Conservation (phyloP, 2,888 invertebrate species). For the Gastrophysa polygoni region DNA sequence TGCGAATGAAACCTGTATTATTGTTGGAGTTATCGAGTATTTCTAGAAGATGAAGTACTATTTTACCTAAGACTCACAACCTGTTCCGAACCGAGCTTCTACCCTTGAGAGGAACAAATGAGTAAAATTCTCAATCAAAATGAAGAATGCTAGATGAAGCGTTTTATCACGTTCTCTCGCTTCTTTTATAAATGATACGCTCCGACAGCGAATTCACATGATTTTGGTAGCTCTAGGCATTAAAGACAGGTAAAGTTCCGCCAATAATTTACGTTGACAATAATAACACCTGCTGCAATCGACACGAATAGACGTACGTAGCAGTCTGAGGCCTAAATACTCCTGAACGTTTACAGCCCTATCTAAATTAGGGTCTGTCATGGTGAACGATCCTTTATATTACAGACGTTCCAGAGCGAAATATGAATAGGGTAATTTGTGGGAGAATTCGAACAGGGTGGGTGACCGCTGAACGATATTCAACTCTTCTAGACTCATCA, state of each 20-base stretch:
- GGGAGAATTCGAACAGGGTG: no score
- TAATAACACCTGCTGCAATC: constrained; percentile 59
- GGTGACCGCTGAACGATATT: no score
- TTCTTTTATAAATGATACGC: background rate
- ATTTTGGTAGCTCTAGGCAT: constrained; percentile 51
- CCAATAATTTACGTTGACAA: constrained; percentile 58
- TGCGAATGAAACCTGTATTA: no score
- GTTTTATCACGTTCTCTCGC: no score
- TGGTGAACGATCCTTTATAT: background rate
- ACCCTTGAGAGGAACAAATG: no score
- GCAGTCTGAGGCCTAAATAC: background rate
- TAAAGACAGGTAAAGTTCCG: constrained; percentile 57
- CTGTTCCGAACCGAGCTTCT: no score
- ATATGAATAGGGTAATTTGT: background rate
- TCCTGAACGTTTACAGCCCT: constrained; percentile 7
- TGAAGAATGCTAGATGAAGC: no score
- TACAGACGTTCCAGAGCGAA: background rate
- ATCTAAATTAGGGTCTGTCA: constrained; percentile 11
- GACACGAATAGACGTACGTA: constrained; percentile 35
- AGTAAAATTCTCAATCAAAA: no score
- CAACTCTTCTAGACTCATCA: no score
- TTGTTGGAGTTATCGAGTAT: no score
- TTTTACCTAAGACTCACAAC: no score
- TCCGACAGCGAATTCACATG: constrained; percentile 48
- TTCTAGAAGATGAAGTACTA: no score